Percentiles rank a stretch among this genome's conserved stretches.
Conservation (phyloP, 2,797 vertebrate genomes). For the Parauchenoglanis ngamensis region DNA sequence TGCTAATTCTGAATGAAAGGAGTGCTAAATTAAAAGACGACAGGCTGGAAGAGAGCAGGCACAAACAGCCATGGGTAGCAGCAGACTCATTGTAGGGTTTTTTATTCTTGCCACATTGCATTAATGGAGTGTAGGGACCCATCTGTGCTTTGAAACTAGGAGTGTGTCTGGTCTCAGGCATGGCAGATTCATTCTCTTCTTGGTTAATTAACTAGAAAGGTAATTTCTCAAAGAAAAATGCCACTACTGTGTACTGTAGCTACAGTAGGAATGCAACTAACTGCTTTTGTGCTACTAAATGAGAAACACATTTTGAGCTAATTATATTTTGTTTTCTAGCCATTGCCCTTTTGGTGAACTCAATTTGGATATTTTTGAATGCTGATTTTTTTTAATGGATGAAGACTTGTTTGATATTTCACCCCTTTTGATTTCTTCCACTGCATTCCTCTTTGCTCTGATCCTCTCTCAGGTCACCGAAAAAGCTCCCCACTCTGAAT, state of each 20-base stretch:
- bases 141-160: conserved; percentile 32
- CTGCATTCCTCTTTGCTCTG: conserved; percentile 33
- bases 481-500: conserved; percentile 52
- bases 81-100: conserved; percentile 21
- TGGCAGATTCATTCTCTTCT: conserved; percentile 9
- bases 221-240: conserved; percentile 35
- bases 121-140: conserved; percentile 36
- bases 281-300: conserved; percentile 15
- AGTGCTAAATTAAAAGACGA: conserved; percentile 38
- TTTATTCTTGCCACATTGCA: conserved; percentile 41
- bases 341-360: conserved; percentile 8
- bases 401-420: conserved; percentile 47
- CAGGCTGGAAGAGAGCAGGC: conserved; percentile 19
- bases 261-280: conserved; percentile 8
- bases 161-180: conserved; percentile 22
- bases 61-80: conserved; percentile 30
- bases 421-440: conserved; percentile 35
- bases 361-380: conserved; percentile 19
- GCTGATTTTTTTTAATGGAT: conserved; percentile 25
- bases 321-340: background rate
- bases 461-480: conserved; percentile 52
- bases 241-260: conserved; percentile 4
- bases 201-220: conserved; percentile 35
- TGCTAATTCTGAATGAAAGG: conserved; percentile 37
- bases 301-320: conserved; percentile 6